These are phyloP conservation scores for Andrena chrysosceles DNA, from an alignment of 2,888 invertebrate species.

Conservation along the genomic window DNA sequence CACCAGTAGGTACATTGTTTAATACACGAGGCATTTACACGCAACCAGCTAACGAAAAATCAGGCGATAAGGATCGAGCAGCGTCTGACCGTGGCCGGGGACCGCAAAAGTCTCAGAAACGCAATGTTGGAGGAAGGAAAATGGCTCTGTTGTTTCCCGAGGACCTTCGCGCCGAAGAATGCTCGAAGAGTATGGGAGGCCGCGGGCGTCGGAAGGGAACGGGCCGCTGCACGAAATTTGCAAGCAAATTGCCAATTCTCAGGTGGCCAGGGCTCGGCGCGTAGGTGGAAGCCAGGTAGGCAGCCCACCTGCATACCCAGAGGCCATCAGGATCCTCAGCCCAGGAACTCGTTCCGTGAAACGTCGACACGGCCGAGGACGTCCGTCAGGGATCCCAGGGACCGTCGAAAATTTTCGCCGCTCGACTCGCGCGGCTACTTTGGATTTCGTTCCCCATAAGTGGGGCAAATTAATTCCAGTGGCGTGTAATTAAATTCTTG, in stretches of 20 bases:
- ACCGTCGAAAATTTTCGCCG: slow-evolving; percentile 29
- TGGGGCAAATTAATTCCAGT: slow-evolving; percentile 12
- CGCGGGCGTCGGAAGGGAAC: slow-evolving; percentile 39
- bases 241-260: slow-evolving; percentile 84
- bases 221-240: slow-evolving; percentile 78
- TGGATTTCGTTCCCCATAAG: slow-evolving; percentile 18
- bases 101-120: no score
- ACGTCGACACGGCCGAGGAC: slow-evolving; percentile 40
- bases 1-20: no score
- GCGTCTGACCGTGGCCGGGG: no score
- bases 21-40: no score
- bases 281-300: slow-evolving; percentile 60
- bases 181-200: slow-evolving; percentile 19
- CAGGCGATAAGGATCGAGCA: no score
- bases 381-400: slow-evolving; percentile 27
- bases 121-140: no score
- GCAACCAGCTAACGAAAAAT: no score
- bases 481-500: slow-evolving; percentile 38
- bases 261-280: slow-evolving; percentile 71
- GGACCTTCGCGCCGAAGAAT: slow-evolving; percentile 31
- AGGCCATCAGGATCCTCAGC: slow-evolving; percentile 50
- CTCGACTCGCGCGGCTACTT: slow-evolving; percentile 1
- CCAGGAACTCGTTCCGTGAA: slow-evolving; percentile 60
- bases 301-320: slow-evolving; percentile 62
- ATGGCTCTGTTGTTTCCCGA: slow-evolving; percentile 8